phyloP scores from a whole-genome alignment of 92 coral and sea anemone species.

The Blastomussa wellsi region DNA sequence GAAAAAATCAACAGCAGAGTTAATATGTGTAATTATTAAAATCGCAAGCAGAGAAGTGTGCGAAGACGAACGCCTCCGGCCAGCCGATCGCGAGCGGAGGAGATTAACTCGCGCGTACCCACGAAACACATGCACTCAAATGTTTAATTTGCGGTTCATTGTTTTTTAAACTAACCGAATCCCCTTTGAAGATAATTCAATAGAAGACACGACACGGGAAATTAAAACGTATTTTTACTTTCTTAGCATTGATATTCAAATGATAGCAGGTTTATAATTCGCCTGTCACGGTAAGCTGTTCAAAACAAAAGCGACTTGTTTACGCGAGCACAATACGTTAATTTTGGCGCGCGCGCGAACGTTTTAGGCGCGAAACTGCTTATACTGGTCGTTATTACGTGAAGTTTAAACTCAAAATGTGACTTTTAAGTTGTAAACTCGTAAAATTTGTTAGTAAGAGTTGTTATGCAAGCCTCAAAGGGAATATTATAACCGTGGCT shows the following conservation, averaged over 20 bases:
- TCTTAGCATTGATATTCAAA: conserved; percentile 32
- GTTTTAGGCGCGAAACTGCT: neutral
- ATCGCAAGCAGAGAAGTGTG: neutral
- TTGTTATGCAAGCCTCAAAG: neutral
- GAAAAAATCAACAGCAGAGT: neutral
- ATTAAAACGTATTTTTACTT: conserved; percentile 22
- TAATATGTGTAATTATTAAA: neutral
- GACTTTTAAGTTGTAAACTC: neutral
- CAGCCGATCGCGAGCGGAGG: neutral
- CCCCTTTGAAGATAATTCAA: conserved; percentile 2
- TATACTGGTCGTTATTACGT: neutral
- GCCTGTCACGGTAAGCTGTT: neutral
- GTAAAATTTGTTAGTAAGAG: neutral
- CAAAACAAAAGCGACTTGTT: neutral
- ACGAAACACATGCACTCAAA: neutral
- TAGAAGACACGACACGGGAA: conserved; percentile 18
- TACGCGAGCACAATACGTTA: neutral
- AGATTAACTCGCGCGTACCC: neutral
- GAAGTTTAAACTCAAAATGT: neutral
- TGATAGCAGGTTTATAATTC: neutral
- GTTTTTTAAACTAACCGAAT: neutral
- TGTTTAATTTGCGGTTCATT: neutral
- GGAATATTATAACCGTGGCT: neutral
- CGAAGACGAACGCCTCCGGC: neutral
- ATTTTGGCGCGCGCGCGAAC: conserved; percentile 37